phyloP scores from a whole-genome alignment of 2,113 vertebrate species.

The Varanus komodoensis region DNA sequence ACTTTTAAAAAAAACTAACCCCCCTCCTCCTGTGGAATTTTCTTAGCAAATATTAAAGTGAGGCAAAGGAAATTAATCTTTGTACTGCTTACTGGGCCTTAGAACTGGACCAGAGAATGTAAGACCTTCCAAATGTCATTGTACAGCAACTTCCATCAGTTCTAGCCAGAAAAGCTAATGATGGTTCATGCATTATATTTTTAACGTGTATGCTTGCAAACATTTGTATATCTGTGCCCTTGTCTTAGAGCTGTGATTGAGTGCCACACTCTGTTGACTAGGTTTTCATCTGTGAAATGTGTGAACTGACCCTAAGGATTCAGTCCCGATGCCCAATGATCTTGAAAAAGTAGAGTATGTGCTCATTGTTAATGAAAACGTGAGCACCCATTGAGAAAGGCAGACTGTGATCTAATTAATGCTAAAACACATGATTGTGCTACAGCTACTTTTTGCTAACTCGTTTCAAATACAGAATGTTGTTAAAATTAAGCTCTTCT shows the following conservation, averaged over 20 bases:
- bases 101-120: neutral
- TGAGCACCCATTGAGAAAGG: conserved; percentile 45
- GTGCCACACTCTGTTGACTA: neutral
- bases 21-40: neutral
- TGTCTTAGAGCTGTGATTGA: neutral
- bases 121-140: too few relatives aligned
- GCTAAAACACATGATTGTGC: conserved; percentile 52
- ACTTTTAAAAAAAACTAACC: neutral
- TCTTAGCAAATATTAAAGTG: neutral
- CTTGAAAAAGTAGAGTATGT: conserved; percentile 57
- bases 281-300: neutral
- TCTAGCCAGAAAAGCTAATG: too few relatives aligned
- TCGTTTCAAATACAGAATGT: conserved; percentile 45
- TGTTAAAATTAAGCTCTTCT: conserved; percentile 57
- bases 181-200: neutral
- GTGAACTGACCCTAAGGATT: neutral
- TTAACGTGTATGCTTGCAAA: neutral
- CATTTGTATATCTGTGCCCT: neutral
- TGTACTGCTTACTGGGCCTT: neutral
- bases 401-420: conserved; percentile 51
- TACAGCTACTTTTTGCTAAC: conserved; percentile 38
- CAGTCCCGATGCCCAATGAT: conserved; percentile 56
- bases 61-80: neutral
- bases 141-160: too few relatives aligned
- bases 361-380: conserved; percentile 54